phyloP scores from a whole-genome alignment of 1,140 invertebrate genomes.

The Cepaea nemoralis region DNA sequence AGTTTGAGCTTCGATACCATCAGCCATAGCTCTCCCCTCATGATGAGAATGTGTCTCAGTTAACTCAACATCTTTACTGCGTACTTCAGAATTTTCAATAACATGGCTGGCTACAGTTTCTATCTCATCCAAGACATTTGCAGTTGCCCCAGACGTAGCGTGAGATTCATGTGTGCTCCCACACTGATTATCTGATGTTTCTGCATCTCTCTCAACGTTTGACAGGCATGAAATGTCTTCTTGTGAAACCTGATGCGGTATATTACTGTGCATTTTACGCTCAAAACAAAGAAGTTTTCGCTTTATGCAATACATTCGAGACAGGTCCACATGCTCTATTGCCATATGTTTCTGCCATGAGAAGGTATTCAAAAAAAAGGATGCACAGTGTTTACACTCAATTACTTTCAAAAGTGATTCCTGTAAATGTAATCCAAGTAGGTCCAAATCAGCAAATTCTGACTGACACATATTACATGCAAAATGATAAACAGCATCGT shows the following conservation, averaged over 20 bases:
- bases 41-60: neutral
- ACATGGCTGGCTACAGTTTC: neutral
- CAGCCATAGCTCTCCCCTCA: neutral
- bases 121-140: neutral
- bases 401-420: conserved; percentile 13
- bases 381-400: conserved; percentile 21
- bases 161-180: neutral
- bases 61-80: neutral
- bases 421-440: neutral
- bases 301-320: neutral
- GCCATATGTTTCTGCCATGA: conserved; percentile 24
- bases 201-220: neutral
- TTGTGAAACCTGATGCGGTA: neutral
- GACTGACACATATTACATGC: neutral
- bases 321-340: neutral
- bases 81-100: neutral
- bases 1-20: neutral
- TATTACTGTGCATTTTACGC: neutral
- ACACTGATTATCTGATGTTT: neutral
- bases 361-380: neutral
- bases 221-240: neutral
- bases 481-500: neutral
- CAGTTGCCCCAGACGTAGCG: neutral
- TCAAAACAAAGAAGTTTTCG: neutral
- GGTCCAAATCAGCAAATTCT: neutral